These are phyloP conservation scores for Saxidomus purpurata DNA, from an alignment of 1,140 invertebrate genomes.

Conservation along the genomic window DNA sequence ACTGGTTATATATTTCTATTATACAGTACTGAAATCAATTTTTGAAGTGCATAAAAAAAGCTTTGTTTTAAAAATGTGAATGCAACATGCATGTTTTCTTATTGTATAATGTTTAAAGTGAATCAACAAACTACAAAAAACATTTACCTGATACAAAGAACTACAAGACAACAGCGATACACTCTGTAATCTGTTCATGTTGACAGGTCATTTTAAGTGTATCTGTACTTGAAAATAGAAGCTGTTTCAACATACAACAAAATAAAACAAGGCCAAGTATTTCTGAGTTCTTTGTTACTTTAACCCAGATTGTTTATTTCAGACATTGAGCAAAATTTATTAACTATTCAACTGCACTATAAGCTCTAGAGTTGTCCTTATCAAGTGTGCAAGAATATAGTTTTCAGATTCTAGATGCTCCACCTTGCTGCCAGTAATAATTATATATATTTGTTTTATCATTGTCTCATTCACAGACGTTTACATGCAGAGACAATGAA, in stretches of 20 bases:
- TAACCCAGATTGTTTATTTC: not conserved
- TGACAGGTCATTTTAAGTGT: not conserved
- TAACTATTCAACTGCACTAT: too few species aligned
- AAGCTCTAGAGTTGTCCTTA: too few species aligned
- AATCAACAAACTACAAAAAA: not conserved
- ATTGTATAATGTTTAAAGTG: not conserved
- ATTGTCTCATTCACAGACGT: too few species aligned
- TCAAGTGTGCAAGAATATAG: too few species aligned
- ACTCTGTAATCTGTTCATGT: not conserved
- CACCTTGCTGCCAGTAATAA: too few species aligned
- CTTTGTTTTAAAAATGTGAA: not conserved
- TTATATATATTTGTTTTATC: too few species aligned
- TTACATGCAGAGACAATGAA: too few species aligned
- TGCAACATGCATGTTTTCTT: not conserved
- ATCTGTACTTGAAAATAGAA: not conserved
- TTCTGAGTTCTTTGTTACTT: not conserved
- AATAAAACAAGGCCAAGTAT: constrained; percentile 15
- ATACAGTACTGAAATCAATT: not conserved
- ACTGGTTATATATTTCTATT: too few species aligned
- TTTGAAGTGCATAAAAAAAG: too few species aligned
- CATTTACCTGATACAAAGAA: not conserved
- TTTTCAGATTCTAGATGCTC: too few species aligned
- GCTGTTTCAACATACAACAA: constrained; percentile 3
- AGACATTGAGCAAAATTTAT: too few species aligned
- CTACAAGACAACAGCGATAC: not conserved